Evolutionary conservation across 2,888 invertebrate species (phyloP).

Genomic region (Junonia oenone): DNA sequence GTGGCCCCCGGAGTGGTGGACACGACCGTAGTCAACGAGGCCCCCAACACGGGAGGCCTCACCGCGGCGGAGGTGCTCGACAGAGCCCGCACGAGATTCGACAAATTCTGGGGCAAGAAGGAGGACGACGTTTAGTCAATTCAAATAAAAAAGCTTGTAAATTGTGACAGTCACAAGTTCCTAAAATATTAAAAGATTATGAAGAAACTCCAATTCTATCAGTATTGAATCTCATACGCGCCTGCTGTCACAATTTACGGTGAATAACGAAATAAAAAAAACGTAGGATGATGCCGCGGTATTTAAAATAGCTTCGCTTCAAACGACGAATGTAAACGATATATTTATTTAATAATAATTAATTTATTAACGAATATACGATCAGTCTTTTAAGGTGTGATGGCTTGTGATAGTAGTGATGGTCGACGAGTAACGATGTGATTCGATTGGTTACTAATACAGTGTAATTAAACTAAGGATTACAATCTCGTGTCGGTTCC

Average conservation of each 20-base stretch:
- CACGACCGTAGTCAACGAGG: constrained; percentile 72
- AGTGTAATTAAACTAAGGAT: constrained; percentile 19
- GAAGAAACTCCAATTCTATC: neutral
- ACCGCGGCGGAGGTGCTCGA: constrained; percentile 87
- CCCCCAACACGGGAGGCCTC: constrained; percentile 63
- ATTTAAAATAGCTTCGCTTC: constrained; percentile 70
- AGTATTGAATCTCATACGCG: neutral
- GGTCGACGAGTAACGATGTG: constrained; percentile 32
- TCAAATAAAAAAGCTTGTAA: constrained; percentile 36
- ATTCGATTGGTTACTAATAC: constrained; percentile 23
- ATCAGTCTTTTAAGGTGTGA: constrained; percentile 55
- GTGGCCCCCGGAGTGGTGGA: constrained; percentile 79
- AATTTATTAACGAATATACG: constrained; percentile 40
- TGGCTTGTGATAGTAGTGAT: constrained; percentile 70
- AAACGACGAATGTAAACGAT: constrained; percentile 47
- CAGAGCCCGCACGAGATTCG: constrained; percentile 89
- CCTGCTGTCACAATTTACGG: constrained; percentile 42
- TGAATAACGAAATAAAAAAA: constrained; percentile 22
- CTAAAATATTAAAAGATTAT: neutral
- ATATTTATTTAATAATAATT: constrained; percentile 47
- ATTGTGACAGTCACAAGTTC: constrained; percentile 38
- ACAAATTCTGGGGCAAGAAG: constrained; percentile 90
- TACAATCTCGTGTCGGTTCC: constrained; percentile 19
- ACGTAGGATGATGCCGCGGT: constrained; percentile 52
- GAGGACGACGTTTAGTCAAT: constrained; percentile 77